Conservation (phyloP, 2,888 invertebrate genomes). For the Chesias legatella region DNA sequence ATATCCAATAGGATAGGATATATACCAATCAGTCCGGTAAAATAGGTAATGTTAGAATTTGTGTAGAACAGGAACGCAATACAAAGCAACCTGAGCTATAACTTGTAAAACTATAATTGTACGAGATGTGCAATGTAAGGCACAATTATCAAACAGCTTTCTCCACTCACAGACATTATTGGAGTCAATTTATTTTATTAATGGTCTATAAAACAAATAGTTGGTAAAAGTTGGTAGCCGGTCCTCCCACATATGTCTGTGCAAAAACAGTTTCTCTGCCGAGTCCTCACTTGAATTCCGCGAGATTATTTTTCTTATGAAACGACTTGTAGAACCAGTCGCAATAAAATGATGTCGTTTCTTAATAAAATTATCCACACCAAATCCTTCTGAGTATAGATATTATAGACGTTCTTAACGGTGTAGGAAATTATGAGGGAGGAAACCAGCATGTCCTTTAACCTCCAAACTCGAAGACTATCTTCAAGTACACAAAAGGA, state of each 20-base stretch:
- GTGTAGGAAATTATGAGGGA: too few species aligned
- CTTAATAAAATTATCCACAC: constrained; percentile 6
- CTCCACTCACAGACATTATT: constrained; percentile 40
- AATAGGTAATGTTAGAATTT: too few species aligned
- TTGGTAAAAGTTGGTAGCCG: constrained; percentile 35
- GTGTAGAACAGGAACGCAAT: too few species aligned
- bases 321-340: constrained; percentile 33
- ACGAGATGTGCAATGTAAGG: background rate
- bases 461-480: too few species aligned
- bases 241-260: constrained; percentile 33
- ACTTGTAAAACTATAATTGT: too few species aligned
- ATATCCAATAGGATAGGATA: too few species aligned
- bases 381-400: background rate
- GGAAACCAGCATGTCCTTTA: too few species aligned
- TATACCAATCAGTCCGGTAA: too few species aligned
- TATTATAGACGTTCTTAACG: too few species aligned
- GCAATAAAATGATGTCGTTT: constrained; percentile 3
- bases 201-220: constrained; percentile 37
- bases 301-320: constrained; percentile 7
- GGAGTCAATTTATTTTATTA: constrained; percentile 41
- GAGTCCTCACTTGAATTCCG: constrained; percentile 33
- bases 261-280: constrained; percentile 28
- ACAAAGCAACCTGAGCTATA: too few species aligned
- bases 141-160: constrained; percentile 30
- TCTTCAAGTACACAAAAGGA: too few species aligned